Evolutionary conservation across 1,140 invertebrate genomes (phyloP).

Genomic region (Micrasema longulum): DNA sequence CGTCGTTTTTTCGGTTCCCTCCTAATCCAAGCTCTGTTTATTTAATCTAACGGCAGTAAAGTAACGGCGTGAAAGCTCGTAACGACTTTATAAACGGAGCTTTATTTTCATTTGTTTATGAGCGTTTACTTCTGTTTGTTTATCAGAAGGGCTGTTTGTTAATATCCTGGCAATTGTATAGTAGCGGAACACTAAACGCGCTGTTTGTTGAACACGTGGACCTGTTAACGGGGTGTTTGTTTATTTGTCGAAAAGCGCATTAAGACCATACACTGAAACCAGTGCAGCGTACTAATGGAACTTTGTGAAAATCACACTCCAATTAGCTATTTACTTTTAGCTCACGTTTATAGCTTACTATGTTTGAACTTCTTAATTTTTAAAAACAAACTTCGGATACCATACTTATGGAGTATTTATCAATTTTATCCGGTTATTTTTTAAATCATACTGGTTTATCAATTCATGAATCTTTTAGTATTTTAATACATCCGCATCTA

Average conservation of each 20-base stretch:
- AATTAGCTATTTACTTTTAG: no score
- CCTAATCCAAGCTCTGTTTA: slow-evolving; percentile 41
- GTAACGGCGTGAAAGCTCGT: slow-evolving; percentile 46
- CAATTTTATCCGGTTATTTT: no score
- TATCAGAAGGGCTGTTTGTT: slow-evolving; percentile 30
- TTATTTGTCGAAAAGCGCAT: slow-evolving; percentile 27
- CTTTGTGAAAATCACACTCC: background rate
- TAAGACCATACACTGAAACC: slow-evolving; percentile 13
- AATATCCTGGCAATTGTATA: slow-evolving; percentile 30
- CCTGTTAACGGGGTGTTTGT: slow-evolving; percentile 24
- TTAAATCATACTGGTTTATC: no score
- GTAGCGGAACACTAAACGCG: slow-evolving; percentile 25
- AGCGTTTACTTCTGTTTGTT: slow-evolving; percentile 35
- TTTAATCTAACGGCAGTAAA: slow-evolving; percentile 40
- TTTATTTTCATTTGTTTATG: slow-evolving; percentile 45
- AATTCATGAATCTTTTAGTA: no score
- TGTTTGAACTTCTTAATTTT: no score
- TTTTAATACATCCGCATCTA: no score
- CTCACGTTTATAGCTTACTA: no score
- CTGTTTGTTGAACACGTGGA: slow-evolving; percentile 31
- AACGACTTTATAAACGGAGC: slow-evolving; percentile 52
- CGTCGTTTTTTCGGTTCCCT: slow-evolving; percentile 27
- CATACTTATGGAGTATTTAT: no score
- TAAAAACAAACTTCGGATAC: no score
- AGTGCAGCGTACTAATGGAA: slow-evolving; percentile 6